A percentile compares a stretch with the other conserved stretches of the same genome.
Conservation (phyloP, 1,140 invertebrate species). For the Papilio glaucus region DNA sequence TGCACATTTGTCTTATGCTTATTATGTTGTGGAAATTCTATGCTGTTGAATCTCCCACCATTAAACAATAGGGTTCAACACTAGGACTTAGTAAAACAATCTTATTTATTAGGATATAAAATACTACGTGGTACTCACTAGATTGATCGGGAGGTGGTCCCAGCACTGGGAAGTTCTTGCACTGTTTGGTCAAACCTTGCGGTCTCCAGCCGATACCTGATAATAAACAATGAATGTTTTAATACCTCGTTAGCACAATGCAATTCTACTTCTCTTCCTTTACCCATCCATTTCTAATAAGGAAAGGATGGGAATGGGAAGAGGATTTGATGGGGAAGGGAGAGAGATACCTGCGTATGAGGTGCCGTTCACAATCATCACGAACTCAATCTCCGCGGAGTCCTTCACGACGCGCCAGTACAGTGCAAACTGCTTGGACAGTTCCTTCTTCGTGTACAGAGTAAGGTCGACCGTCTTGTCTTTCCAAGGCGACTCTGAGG, state of each 20-base stretch:
- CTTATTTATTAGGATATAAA: not conserved
- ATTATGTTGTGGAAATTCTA: too few species aligned
- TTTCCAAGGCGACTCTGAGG: slow-evolving; percentile 75
- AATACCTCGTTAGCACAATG: too few species aligned
- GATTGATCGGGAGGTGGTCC: slow-evolving; percentile 74
- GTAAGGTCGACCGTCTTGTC: slow-evolving; percentile 67
- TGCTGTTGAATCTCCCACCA: too few species aligned
- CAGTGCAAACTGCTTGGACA: slow-evolving; percentile 89
- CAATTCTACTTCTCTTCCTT: too few species aligned
- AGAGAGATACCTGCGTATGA: slow-evolving; percentile 86
- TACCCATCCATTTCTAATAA: too few species aligned
- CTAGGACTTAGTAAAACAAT: too few species aligned
- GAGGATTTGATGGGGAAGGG: too few species aligned
- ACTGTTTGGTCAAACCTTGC: slow-evolving; percentile 87
- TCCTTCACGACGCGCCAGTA: slow-evolving; percentile 93
- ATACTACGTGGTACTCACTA: slow-evolving; percentile 49
- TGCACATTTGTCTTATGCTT: too few species aligned
- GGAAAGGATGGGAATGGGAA: too few species aligned
- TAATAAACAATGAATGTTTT: slow-evolving; percentile 33
- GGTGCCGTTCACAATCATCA: slow-evolving; percentile 91
- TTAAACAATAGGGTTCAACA: too few species aligned
- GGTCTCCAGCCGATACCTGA: slow-evolving; percentile 83
- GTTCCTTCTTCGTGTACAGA: slow-evolving; percentile 87
- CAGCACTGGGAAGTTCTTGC: slow-evolving; percentile 90
- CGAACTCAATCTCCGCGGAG: slow-evolving; percentile 92